phyloP scores from a whole-genome alignment of 2,797 vertebrate genomes.

The Pteronotus mesoamericanus region DNA sequence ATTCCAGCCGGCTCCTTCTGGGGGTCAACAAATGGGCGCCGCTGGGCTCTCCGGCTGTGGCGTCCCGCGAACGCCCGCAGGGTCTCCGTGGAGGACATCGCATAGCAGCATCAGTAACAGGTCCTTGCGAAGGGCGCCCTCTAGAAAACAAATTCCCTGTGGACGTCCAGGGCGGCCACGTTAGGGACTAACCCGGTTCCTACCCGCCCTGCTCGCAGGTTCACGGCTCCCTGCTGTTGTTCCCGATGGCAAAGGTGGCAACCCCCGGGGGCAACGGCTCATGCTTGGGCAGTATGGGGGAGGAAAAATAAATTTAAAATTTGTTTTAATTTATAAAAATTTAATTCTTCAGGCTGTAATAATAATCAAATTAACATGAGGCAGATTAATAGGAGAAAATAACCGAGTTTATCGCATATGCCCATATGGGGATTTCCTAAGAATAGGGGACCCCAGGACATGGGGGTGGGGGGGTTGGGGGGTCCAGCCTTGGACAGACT shows the following conservation, averaged over 20 bases:
- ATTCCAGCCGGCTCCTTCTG: not conserved
- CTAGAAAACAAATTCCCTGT: not conserved
- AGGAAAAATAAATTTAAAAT: not conserved
- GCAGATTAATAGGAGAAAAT: not conserved
- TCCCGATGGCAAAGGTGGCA: not conserved
- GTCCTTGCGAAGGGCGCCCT: not conserved
- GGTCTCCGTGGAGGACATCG: not conserved
- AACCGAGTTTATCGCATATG: not conserved
- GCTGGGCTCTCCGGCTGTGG: not conserved
- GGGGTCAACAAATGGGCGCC: not conserved
- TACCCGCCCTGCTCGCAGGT: not conserved
- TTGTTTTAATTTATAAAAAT: too few species aligned
- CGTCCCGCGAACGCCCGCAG: too few species aligned
- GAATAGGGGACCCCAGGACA: not conserved
- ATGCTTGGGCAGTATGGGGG: not conserved
- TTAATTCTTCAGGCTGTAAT: not conserved
- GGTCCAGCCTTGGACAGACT: not conserved
- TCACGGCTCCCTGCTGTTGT: not conserved
- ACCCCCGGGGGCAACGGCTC: not conserved
- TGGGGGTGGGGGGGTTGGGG: too few species aligned
- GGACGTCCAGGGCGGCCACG: not conserved
- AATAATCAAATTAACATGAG: not conserved
- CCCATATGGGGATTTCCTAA: not conserved
- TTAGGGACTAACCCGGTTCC: not conserved
- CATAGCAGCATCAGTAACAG: not conserved